Evolutionary conservation across 2,888 invertebrate genomes (phyloP), one percentile per base, ranked within the genome.

Genomic region (Ophonus ardosiacus): DNA sequence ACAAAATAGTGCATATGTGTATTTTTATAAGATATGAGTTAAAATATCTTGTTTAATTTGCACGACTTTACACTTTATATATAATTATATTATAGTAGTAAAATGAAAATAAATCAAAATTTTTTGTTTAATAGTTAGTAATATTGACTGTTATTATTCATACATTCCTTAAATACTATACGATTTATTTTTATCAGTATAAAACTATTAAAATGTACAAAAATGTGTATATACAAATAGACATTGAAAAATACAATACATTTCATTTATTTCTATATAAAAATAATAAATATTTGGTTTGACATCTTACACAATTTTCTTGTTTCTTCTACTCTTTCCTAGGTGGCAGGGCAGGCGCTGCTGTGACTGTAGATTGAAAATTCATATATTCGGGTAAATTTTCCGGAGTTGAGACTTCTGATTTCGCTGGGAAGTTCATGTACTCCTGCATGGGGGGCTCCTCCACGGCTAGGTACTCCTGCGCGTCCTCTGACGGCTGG

Each of bases 141-240:
- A 5, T 51, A 68, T 68, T 10, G 13, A 31, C 15, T 24, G 24
- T 24, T 15, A 21, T 5, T 31, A 51, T 13, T 51, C 2, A 8
- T 24, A 57, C 57, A 78, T 78, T 78, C 78, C 57, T 56, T 51
- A 8, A 51, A 43, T 74, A 78, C 21, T 78, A 78, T 78, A 79
- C 43, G 38, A 15, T 61, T 78, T 84, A 71, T 78, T 84, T 74
- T 51, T 84, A 84, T 51, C 63, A 63, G 78, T 84, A 84, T 84
- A 84, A 84, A 84, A 84, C 78, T 84, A 84, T 84, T 78, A 84
- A 74, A 84, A 84, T 84, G 84, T 84, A 84, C 84, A 84, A 84
- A 84, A 84, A 74, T 78, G 78, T 78, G 78, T 84, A 84, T 84
- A 84, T 84, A 84, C 78, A 84, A 76, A 84, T 74, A 81, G 81